phyloP scores from a whole-genome alignment of 2,113 vertebrate genomes.

The Casuarius casuarius region DNA sequence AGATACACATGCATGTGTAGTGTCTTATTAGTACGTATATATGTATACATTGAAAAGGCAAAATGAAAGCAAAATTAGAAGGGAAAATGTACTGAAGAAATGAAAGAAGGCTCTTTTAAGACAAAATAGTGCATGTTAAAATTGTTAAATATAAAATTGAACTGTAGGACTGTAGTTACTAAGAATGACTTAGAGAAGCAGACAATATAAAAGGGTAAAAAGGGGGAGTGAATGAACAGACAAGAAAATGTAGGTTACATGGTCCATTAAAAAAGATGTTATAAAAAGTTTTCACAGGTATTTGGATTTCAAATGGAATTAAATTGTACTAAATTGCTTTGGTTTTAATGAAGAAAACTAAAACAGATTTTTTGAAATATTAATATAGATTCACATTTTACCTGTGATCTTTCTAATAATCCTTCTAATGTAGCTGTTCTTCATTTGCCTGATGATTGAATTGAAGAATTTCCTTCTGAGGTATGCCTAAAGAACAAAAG shows the following conservation, averaged over 20 bases:
- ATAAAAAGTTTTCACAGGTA: not conserved
- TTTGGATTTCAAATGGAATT: slow-evolving; percentile 1
- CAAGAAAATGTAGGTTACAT: not conserved
- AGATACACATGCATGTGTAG: not conserved
- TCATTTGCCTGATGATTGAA: not conserved
- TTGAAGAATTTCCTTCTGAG: not conserved
- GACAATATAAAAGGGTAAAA: not conserved
- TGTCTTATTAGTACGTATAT: not conserved
- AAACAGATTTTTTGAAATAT: not conserved
- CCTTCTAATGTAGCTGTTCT: not conserved
- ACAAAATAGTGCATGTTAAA: not conserved
- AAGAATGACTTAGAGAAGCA: not conserved
- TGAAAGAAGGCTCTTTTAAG: not conserved
- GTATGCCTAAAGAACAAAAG: not conserved
- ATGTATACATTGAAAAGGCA: not conserved
- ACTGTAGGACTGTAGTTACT: not conserved
- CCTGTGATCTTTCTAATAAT: not conserved
- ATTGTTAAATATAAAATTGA: not conserved
- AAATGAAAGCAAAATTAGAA: not conserved
- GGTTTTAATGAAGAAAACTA: not conserved
- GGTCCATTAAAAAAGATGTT: not conserved
- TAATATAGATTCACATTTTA: not conserved
- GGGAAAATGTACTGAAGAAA: not conserved
- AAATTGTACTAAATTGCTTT: not conserved
- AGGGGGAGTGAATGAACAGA: not conserved